Base-by-base conservation (phyloP, 2,113 vertebrate genomes). In the Thinocorus orbignyianus region DNA sequence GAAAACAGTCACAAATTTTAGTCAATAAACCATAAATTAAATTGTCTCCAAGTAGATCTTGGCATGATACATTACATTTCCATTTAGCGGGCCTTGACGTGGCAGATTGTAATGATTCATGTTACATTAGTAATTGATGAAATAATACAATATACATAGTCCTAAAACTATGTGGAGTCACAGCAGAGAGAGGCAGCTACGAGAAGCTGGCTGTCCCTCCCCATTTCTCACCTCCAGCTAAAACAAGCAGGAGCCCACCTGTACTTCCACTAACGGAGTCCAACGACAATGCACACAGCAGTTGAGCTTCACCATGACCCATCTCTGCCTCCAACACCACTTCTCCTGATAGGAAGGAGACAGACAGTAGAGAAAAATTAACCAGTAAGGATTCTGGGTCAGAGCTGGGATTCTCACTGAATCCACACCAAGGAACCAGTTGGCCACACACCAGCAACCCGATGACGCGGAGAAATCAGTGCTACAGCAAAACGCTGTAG, bases 1-100 rank as follows among this genome's bases (percentile, higher is more conserved):
- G 58, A 88, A 95, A 92, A 92, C 3, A 11, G 49, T 54, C 79
- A 88, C 35, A 58, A 80, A 52, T 90, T 86, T 79, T 54, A 52
- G 90, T 77, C 66, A 86, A 83, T 88, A 83, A 81, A 39, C 62
- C 90, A 81, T 90, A 92, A 93, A 97, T 92, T 73, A 92, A 93
- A 77, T 79, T 72, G 74, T 70, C 49, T 88, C 11, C 55, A 81
- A 82, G 37, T 33, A 94, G 44, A 80, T 90, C 71, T 83, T 95
- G 94, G 80, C 82, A 86, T 5, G 54, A 54, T 58, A 83, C 31
- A 20, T 31, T 77, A 44, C 25, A 49, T 77, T 92, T 90, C 82
- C 80, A 78, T 93, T 94, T 72, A 86, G 86, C 19, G 80, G 74
- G 55, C 37, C 70, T 61, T 73, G 71, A 95, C 0, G 4, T 49